Conservation (phyloP, 2,113 vertebrate species). For the Triplophysa tibetana region DNA sequence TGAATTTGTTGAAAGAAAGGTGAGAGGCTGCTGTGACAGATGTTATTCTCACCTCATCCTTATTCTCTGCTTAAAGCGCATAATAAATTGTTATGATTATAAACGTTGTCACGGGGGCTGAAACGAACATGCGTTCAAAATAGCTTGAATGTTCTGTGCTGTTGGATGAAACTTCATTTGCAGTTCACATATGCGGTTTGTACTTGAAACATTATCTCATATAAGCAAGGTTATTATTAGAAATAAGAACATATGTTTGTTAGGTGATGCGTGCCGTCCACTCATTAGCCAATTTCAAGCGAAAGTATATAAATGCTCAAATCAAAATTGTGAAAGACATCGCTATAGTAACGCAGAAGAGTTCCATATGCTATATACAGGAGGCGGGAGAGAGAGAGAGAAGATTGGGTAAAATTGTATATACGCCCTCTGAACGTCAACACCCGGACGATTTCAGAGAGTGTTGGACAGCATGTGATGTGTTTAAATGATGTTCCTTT, state of each 20-base stretch:
- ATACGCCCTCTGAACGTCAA: conserved; percentile 37
- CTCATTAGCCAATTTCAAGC: conserved; percentile 67
- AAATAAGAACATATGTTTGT: conserved; percentile 71
- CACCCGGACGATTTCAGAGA: conserved; percentile 39
- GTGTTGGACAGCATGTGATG: conserved; percentile 33
- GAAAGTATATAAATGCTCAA: conserved; percentile 22
- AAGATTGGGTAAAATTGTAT: conserved; percentile 47
- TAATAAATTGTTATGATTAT: conserved; percentile 12
- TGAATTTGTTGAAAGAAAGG: background rate
- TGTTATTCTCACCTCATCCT: conserved; percentile 16
- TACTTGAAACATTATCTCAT: background rate
- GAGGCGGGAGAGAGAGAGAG: background rate
- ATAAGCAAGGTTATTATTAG: conserved; percentile 62
- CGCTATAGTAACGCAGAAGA: conserved; percentile 38
- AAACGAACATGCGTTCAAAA: background rate
- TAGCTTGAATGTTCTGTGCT: background rate
- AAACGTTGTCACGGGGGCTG: background rate
- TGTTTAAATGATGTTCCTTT: conserved; percentile 45
- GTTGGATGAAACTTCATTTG: background rate
- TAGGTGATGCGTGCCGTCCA: conserved; percentile 67
- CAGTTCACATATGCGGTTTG: background rate
- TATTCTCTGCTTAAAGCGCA: conserved; percentile 24
- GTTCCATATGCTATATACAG: conserved; percentile 40
- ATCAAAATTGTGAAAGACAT: conserved; percentile 40
- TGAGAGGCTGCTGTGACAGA: conserved; percentile 13